Conservation (phyloP, 2,797 vertebrate genomes). For the Cyclopterus lumpus region DNA sequence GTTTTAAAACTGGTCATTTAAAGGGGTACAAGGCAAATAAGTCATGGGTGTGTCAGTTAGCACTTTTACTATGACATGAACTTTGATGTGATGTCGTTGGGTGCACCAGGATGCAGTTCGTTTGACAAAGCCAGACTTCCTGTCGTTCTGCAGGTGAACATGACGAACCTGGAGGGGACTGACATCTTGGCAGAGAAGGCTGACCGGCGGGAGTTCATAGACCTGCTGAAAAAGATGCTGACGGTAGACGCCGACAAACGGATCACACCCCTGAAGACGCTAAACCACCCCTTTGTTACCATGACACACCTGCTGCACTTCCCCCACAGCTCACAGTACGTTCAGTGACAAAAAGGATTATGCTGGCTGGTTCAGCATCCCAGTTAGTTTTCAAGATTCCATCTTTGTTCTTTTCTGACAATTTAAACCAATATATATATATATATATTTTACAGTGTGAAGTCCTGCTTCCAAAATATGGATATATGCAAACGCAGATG, state of each 20-base stretch:
- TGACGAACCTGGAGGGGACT: conserved; percentile 96
- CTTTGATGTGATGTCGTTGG: background rate
- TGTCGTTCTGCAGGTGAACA: conserved; percentile 89
- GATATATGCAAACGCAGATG: conserved; percentile 97
- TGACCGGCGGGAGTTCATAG: conserved; percentile 96
- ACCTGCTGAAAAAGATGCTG: conserved; percentile 98
- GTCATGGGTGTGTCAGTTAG: background rate
- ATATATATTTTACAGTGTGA: conserved; percentile 83
- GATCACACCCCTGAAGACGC: conserved; percentile 96
- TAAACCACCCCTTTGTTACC: conserved; percentile 96
- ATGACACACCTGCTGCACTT: conserved; percentile 98
- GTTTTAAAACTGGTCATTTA: background rate
- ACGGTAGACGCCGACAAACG: conserved; percentile 98
- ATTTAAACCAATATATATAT: fast-evolving
- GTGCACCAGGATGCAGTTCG: background rate
- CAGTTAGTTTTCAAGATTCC: background rate
- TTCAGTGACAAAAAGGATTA: background rate
- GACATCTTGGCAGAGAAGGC: conserved; percentile 98
- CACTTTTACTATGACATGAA: background rate
- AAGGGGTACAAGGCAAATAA: background rate
- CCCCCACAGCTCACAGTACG: conserved; percentile 97
- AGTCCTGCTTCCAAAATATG: conserved; percentile 99
- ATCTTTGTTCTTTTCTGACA: background rate
- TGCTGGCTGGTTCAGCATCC: background rate
- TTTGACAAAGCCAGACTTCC: background rate